Conservation (phyloP, 1,140 invertebrate species). For the Carcinoscorpius rotundicauda region DNA sequence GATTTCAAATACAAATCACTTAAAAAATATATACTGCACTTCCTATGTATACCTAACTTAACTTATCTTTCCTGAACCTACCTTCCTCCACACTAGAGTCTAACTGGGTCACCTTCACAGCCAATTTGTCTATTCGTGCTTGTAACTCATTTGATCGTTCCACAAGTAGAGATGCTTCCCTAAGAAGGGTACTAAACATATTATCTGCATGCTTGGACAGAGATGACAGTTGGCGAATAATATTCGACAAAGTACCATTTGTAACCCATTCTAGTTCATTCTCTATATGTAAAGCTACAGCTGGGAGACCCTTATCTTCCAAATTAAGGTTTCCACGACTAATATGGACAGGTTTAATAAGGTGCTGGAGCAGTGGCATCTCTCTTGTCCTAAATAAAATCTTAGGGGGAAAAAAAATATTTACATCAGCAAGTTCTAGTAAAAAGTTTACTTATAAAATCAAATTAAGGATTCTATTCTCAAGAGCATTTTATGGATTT, state of each 20-base stretch:
- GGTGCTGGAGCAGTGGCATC: constrained; percentile 93
- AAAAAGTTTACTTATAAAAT: too few species aligned
- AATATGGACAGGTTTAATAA: constrained; percentile 85
- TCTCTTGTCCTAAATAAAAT: too few species aligned
- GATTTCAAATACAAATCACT: too few species aligned
- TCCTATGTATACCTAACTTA: too few species aligned
- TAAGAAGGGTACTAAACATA: constrained; percentile 82
- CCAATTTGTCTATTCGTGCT: constrained; percentile 79
- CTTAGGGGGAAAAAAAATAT: too few species aligned
- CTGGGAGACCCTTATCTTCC: constrained; percentile 31
- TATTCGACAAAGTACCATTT: constrained; percentile 90
- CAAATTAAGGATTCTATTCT: too few species aligned
- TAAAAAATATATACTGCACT: too few species aligned
- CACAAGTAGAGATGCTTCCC: constrained; percentile 70
- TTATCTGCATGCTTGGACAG: constrained; percentile 94
- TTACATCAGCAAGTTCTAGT: too few species aligned
- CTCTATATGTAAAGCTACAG: constrained; percentile 39
- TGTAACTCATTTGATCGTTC: constrained; percentile 76
- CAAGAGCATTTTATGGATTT: too few species aligned
- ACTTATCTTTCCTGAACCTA: constrained; percentile 28
- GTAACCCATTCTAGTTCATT: constrained; percentile 95
- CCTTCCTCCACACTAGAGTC: constrained; percentile 93
- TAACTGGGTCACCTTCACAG: constrained; percentile 86
- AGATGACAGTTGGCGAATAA: constrained; percentile 74
- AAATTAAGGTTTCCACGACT: constrained; percentile 68